A percentile compares a stretch with the other conserved stretches of the same genome.
phyloP scores from a whole-genome alignment of 2,113 vertebrate genomes.

The Tyrannus savana region DNA sequence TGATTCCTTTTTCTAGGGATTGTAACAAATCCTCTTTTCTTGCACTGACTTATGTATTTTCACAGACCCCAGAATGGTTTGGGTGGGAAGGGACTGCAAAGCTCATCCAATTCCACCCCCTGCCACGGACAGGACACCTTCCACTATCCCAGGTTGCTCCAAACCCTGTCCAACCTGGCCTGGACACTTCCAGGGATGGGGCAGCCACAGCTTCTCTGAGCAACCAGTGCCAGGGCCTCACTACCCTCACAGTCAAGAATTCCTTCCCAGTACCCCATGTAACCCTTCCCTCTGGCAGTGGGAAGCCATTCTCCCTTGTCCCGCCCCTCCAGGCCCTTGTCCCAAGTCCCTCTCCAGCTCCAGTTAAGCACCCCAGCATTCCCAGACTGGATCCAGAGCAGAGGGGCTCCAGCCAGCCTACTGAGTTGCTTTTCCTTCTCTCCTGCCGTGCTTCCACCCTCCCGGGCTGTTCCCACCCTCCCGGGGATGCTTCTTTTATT shows the following conservation, averaged over 20 bases:
- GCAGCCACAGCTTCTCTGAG: background rate
- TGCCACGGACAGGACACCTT: rapidly evolving
- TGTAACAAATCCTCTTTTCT: background rate
- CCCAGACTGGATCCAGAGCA: no score
- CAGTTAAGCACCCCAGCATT: no score
- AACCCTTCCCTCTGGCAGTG: background rate
- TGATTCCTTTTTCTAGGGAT: background rate
- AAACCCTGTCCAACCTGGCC: rapidly evolving
- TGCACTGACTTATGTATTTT: rapidly evolving
- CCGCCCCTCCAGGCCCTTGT: no score
- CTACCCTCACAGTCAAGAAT: background rate
- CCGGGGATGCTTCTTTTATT: background rate
- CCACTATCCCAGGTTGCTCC: rapidly evolving
- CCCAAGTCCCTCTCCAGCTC: no score
- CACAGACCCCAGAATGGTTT: background rate
- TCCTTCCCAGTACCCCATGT: background rate
- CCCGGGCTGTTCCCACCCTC: no score
- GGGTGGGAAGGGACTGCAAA: background rate
- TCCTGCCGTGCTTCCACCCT: no score
- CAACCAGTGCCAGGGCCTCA: background rate
- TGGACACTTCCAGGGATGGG: background rate
- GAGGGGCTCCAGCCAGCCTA: no score
- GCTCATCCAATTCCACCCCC: background rate
- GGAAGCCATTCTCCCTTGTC: background rate
- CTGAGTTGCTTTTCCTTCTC: no score